A percentile compares a stretch with the other conserved stretches of the same genome.
Conservation (phyloP, 2,888 invertebrate species). For the Julus scandinavius region DNA sequence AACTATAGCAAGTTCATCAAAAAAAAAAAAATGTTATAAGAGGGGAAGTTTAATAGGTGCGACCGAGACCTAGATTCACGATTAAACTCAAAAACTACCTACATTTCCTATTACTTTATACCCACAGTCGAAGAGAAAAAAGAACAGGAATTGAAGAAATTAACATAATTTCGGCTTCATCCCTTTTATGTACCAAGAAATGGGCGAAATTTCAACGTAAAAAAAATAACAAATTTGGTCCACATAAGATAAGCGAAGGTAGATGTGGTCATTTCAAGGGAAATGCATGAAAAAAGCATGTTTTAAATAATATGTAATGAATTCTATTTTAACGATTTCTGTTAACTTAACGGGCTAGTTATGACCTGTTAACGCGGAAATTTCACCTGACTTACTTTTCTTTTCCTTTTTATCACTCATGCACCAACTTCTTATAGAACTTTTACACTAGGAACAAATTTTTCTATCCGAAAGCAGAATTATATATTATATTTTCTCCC, state of each 20-base stretch:
- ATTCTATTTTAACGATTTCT: not conserved
- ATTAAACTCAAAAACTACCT: slow-evolving; percentile 23
- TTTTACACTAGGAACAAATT: no score
- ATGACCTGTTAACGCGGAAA: no score
- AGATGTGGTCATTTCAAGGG: not conserved
- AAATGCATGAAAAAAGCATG: no score
- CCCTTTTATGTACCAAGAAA: not conserved
- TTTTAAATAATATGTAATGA: not conserved
- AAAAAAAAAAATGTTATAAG: slow-evolving; percentile 9
- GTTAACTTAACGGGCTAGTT: not conserved
- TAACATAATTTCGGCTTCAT: slow-evolving; percentile 18
- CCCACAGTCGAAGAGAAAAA: not conserved
- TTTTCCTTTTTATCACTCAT: no score
- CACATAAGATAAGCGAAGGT: not conserved
- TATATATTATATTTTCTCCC: no score
- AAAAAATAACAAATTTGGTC: not conserved
- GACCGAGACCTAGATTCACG: slow-evolving; percentile 35
- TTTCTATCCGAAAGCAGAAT: no score
- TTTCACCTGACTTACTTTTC: no score
- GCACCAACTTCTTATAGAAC: no score
- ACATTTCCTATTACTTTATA: slow-evolving; percentile 6
- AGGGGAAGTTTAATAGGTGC: slow-evolving; percentile 42
- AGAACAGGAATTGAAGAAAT: not conserved
- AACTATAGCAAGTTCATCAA: slow-evolving; percentile 28
- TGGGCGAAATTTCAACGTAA: not conserved